Evolutionary conservation across 2,797 vertebrate genomes (phyloP), one percentile per base, ranked within the genome.

Genomic region (Anguilla pacifica): DNA sequence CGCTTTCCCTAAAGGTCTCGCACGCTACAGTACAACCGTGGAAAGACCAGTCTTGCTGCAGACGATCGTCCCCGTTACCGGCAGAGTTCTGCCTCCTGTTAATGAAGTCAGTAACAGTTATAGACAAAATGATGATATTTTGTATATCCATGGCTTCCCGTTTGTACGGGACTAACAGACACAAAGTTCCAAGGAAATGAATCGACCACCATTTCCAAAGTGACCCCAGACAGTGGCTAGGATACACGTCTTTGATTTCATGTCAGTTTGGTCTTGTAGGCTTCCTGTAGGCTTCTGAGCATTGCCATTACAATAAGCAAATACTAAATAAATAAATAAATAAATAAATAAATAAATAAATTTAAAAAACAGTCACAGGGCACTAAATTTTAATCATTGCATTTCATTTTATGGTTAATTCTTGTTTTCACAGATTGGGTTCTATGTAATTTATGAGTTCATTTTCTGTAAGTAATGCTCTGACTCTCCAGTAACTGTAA

Each of bases 401-500:
- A 51, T 51, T 82, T 82, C 11, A 17, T 17, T 79, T 79, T 82
- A 19, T 49, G 22, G 79, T 51, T 82, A 51, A 51, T 51, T n/a
- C 74, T 79, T 43, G 35, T 43, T 79, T 19, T 79, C 19, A 19
- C n/a, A 72, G 67, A 35, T 74, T 39, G 43, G 9, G 5, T 43
- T 79, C 15, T 77, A 39, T 10, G 0, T 43, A 17, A 43, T 79
- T 43, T 43, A 79, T 39, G 74, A 17, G 74, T 46, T 35, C 35
- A 5, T 79, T 43, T 79, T 79, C 15, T 79, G 74, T 19, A 79
- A 43, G 74, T 39, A 43, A 79, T 39, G 17, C 74, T 13, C 35
- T 35, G 70, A 74, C 28, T 74, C 70, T 35, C 64, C 64, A 74
- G 28, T 31, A 74, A 74, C 70, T 74, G 28, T 74, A 74, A 74